Evolutionary conservation across 2,113 vertebrate species (phyloP).

Genomic region (Lagopus muta): DNA sequence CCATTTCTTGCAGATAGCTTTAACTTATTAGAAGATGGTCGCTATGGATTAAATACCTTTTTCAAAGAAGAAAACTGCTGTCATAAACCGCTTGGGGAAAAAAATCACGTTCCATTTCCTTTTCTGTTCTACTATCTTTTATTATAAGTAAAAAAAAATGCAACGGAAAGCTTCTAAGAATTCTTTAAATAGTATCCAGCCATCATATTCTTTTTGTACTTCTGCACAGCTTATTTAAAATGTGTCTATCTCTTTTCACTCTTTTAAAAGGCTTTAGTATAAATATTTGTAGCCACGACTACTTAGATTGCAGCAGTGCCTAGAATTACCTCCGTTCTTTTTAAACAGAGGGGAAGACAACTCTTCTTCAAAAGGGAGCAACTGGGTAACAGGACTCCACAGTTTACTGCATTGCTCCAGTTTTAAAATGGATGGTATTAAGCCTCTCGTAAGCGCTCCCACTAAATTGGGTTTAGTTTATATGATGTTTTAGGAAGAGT

Average conservation of each 20-base stretch:
- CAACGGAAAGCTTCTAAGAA: not conserved
- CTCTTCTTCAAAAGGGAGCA: not conserved
- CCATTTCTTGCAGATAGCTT: not conserved
- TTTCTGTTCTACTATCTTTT: not conserved
- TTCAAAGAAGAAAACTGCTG: constrained; percentile 23
- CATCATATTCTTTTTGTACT: not conserved
- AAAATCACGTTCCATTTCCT: not conserved
- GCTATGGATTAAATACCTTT: constrained; percentile 13
- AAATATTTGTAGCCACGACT: constrained; percentile 27
- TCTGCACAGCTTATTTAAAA: constrained; percentile 23
- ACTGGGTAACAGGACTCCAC: not conserved
- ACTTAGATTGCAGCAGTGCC: constrained; percentile 9
- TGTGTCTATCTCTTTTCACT: constrained; percentile 1
- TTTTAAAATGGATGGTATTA: constrained; percentile 15
- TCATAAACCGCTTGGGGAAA: constrained; percentile 12
- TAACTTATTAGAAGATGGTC: not conserved
- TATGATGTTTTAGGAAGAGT: not conserved
- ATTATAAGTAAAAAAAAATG: not conserved
- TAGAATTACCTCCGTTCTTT: constrained; percentile 31
- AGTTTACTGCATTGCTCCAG: not conserved
- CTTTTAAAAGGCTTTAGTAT: constrained; percentile 38
- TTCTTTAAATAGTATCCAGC: not conserved
- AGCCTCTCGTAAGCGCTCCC: not conserved
- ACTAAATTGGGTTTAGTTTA: not conserved
- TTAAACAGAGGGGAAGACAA: not conserved